Percentiles rank a stretch among this genome's conserved stretches.
phyloP scores from a whole-genome alignment of 1,140 invertebrate genomes.

The Diachasmimorpha longicaudata region DNA sequence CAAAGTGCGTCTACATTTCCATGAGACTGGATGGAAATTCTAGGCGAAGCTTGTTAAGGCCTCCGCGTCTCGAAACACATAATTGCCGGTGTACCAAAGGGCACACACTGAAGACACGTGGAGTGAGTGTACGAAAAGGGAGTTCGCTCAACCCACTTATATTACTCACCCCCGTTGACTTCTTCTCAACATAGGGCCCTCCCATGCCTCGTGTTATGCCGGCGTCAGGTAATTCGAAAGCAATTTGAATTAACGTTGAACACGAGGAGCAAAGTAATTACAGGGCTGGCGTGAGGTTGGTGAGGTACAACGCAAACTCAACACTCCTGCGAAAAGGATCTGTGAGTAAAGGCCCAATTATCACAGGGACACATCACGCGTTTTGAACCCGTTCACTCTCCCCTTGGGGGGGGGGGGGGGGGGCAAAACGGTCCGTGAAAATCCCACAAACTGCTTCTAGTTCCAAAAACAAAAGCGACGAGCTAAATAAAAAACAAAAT shows the following conservation, averaged over 20 bases:
- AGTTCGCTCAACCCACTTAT: background rate
- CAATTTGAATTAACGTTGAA: constrained; percentile 53
- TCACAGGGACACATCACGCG: background rate
- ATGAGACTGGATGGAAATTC: constrained; percentile 21
- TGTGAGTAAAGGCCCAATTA: background rate
- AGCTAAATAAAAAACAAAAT: background rate
- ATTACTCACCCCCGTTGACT: background rate
- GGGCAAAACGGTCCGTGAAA: too few relatives aligned
- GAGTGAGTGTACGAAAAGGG: background rate
- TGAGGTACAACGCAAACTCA: constrained; percentile 26
- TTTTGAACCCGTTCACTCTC: too few relatives aligned
- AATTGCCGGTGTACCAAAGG: constrained; percentile 1
- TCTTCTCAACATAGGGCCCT: background rate
- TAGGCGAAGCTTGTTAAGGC: constrained; percentile 36
- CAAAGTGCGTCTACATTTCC: constrained; percentile 7
- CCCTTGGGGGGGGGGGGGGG: too few relatives aligned
- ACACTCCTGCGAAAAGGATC: background rate
- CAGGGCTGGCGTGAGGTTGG: constrained; percentile 35
- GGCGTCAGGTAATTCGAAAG: constrained; percentile 51
- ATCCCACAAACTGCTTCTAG: background rate
- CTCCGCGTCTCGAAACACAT: constrained; percentile 23
- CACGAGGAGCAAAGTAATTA: constrained; percentile 53
- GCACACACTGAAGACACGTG: background rate
- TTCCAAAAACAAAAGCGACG: background rate
- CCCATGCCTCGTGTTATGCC: constrained; percentile 12